Evolutionary conservation across 1,140 invertebrate genomes (phyloP), one percentile per base, ranked within the genome.

Genomic region (Diachasma alloeum): DNA sequence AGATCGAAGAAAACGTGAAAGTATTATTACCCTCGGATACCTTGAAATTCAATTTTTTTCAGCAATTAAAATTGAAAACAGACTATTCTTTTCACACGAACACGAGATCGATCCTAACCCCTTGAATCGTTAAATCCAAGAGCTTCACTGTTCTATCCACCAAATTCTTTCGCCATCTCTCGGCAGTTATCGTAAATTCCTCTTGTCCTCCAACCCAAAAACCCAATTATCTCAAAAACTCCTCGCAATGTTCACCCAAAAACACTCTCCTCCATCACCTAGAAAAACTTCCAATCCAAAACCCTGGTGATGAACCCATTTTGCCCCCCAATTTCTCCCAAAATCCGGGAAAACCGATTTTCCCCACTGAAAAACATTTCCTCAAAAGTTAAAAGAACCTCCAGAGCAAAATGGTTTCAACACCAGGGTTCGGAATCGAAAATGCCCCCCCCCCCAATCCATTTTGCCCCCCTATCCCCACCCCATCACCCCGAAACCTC

Each of bases 1-100:
- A 68, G 42, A 75, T 75, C 48, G 74, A 75, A 75, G 53, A 68
- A 66, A 75, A 75, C 42, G 73, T 74, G 59, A 74, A 74, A 59
- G 72, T 46, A 74, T 74, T 63, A 63, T 63, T 63, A 63, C 59
- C 59, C 59, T 15, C 22, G 19, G 22, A 74, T 68, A 72, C 71
- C 71, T 72, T 72, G 71, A 72, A 72, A 72, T 53, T 53, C n/a
- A 11, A n/a, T 72, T 56, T 63, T 63, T 31, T 63, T 10, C 24
- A 9, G 24, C 17, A 72, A 72, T 59, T 72, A 15, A 63, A 63
- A 53, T 63, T 59, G 56, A 15, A 63, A 63, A 53, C 26, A 26
- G 24, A 26, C 59, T 3, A 42, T 42, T 42, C 39, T 10, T 13
- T 42, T 42, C 39, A 42, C 10, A 42, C 10, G 39, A 42, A 13